Conservation (phyloP, 2,797 vertebrate species). For the Danio jaintianensis region DNA sequence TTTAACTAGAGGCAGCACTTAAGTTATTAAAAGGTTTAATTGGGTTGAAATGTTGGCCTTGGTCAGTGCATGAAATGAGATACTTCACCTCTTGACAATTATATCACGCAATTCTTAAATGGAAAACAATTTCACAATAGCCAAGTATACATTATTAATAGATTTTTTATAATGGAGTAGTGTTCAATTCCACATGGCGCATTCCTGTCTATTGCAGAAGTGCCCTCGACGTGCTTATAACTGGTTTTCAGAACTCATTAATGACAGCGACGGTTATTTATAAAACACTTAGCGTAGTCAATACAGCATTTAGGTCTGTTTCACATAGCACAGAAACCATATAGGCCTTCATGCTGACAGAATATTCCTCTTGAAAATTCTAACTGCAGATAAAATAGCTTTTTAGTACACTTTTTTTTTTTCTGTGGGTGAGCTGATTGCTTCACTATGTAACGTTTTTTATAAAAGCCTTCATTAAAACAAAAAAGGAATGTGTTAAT, state of each 20-base stretch:
- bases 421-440: neutral
- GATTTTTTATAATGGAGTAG: slow-evolving; percentile 1
- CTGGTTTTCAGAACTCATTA: neutral
- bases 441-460: neutral
- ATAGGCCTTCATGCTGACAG: neutral
- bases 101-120: neutral
- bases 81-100: slow-evolving; percentile 19
- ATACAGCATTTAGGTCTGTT: neutral
- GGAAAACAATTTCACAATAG: slow-evolving; percentile 16
- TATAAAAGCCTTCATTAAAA: neutral
- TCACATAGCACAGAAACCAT: neutral
- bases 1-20: slow-evolving; percentile 30
- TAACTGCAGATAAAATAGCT: neutral
- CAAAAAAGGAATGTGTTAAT: neutral
- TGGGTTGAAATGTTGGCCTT: slow-evolving; percentile 67
- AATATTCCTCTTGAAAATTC: neutral
- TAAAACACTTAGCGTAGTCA: neutral
- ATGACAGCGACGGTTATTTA: neutral
- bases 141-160: slow-evolving; percentile 12
- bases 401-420: neutral
- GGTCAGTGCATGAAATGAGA: slow-evolving; percentile 25
- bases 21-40: slow-evolving; percentile 70
- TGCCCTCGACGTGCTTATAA: neutral
- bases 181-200: neutral
- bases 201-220: neutral